These are phyloP conservation scores for Poecile atricapillus DNA, from an alignment of 2,113 vertebrate genomes.

Conservation along the genomic window DNA sequence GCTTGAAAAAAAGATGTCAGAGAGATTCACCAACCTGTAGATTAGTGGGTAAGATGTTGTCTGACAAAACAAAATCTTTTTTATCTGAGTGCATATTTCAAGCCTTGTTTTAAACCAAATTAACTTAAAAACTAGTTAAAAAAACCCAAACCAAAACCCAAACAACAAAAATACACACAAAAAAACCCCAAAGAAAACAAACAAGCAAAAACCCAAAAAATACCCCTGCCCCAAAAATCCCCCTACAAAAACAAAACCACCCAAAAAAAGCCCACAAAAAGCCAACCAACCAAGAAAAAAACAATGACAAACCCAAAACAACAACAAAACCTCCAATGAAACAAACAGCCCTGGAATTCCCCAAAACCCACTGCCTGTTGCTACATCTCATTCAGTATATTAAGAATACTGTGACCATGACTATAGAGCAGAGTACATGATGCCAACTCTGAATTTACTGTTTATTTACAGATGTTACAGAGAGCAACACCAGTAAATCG, in stretches of 20 bases:
- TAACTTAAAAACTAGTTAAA: neutral
- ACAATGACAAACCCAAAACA: neutral
- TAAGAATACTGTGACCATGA: neutral
- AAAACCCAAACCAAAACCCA: fast-evolving
- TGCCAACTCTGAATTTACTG: neutral
- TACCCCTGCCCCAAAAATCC: neutral
- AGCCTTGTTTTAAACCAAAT: neutral
- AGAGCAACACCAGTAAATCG: fast-evolving
- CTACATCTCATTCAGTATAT: neutral
- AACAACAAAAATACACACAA: neutral
- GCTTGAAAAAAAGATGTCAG: neutral
- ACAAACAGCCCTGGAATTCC: neutral
- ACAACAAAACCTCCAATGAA: neutral
- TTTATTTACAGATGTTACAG: neutral
- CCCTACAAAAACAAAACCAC: neutral
- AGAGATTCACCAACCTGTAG: neutral
- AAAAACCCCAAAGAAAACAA: neutral
- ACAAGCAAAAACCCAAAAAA: neutral
- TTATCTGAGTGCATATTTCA: neutral
- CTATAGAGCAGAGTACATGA: fast-evolving
- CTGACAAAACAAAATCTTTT: neutral
- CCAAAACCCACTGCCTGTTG: fast-evolving
- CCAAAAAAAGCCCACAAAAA: neutral
- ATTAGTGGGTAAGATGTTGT: fast-evolving
- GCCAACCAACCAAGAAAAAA: too few species aligned